Base-by-base conservation (phyloP, 2,797 vertebrate genomes). In the Sorex maritimensis region DNA sequence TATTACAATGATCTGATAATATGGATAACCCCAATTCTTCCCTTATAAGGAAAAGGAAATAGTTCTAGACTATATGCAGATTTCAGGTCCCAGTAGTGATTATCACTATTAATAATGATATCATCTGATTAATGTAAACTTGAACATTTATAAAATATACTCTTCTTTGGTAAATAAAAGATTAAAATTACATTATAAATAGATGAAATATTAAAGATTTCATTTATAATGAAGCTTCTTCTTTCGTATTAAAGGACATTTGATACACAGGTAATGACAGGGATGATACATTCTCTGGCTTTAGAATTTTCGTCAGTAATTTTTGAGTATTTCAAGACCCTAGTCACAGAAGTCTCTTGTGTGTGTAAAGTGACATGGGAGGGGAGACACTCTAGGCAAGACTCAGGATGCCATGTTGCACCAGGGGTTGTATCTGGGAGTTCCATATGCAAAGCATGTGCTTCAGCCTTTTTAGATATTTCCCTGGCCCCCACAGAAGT, bases 101-200 rank as follows among this genome's bases (percentile, higher is more conserved):
- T 69, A 44, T 0, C 19, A 61, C 15, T 19, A 58, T 58, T 58
- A 90, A 23, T 30, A 61, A 14, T 5, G n/a, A 69, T 58, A 78
- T 7, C 7, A n/a, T 94, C 63, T 72, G 83, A 92, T 84, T 94
- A 58, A 89, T 82, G 49, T 84, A 88, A 93, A 83, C 24, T 24
- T 41, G 49, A 71, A 14, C 41, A 65, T 81, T 61, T 67, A 5
- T 84, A 65, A 67, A 63, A 12, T 49, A 26, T 69, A 88, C 15
- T 79, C 38, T 75, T 65, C 9, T 34, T 77, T 72, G 86, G 58
- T 63, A 80, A 75, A 38, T 55, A 24, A 85, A 77, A 91, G 82
- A 63, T 72, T 78, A 84, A 96, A 94, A 81, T 46, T 71, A 88
- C 8, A 89, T 5, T 68, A 52, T 65, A 83, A 90, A 23, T 75